These are phyloP conservation scores for Crotalus viridis DNA, from an alignment of 2,113 vertebrate species.

Conservation along the genomic window DNA sequence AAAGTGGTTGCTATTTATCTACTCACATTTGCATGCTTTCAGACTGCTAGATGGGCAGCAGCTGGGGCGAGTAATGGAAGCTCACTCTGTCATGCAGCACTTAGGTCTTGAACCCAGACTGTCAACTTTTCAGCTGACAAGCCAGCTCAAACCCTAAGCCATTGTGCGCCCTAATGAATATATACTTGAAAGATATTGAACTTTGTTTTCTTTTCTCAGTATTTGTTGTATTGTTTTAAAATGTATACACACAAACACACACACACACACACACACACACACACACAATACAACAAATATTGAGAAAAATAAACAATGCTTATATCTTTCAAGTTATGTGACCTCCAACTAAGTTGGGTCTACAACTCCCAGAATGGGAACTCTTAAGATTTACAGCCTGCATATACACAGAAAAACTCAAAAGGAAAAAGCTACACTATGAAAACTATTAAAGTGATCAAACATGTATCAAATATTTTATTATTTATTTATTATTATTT, in stretches of 20 bases:
- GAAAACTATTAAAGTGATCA: background rate
- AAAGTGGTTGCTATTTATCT: background rate
- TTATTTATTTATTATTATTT: background rate
- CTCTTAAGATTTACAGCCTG: background rate
- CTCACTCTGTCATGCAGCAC: rapidly evolving
- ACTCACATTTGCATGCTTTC: background rate
- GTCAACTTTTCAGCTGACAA: background rate
- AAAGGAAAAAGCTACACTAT: background rate
- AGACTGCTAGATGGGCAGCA: background rate
- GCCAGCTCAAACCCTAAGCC: background rate
- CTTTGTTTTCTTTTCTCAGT: background rate
- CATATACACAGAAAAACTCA: background rate
- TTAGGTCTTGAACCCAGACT: background rate
- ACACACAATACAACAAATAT: background rate
- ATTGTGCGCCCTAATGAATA: background rate
- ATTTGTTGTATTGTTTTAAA: background rate
- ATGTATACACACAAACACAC: background rate
- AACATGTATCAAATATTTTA: background rate
- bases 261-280: background rate
- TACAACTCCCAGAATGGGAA: background rate
- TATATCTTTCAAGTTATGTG: background rate
- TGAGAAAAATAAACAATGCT: background rate
- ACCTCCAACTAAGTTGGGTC: background rate
- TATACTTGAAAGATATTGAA: background rate
- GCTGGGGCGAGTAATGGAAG: background rate